Conservation (phyloP, 1,140 invertebrate genomes). For the Trypoxylus dichotomus region DNA sequence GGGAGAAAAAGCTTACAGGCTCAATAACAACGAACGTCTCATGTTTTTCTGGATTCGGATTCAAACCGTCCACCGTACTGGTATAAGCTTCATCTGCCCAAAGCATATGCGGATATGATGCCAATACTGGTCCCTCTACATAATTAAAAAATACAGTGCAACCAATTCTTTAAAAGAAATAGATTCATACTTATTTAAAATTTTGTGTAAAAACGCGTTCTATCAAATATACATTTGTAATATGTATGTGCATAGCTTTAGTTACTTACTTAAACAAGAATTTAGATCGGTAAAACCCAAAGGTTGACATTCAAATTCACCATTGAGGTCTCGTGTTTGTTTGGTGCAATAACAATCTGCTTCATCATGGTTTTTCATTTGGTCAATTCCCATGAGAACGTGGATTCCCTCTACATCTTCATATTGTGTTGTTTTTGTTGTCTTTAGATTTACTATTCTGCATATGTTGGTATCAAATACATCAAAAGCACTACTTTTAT, state of each 20-base stretch:
- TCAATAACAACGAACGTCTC: conserved; percentile 40
- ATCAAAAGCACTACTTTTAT: background rate
- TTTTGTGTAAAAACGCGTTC: too few species aligned
- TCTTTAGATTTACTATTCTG: background rate
- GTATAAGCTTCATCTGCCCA: conserved; percentile 42
- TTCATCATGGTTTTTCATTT: conserved; percentile 24
- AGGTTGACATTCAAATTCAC: conserved; percentile 40
- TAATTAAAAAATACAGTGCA: conserved; percentile 25
- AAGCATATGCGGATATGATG: conserved; percentile 46
- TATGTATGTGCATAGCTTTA: background rate
- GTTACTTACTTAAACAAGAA: conserved; percentile 42
- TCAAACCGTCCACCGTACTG: conserved; percentile 35
- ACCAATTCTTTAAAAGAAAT: too few species aligned
- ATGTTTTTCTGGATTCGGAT: conserved; percentile 40
- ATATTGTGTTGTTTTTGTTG: background rate
- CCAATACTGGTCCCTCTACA: conserved; percentile 39
- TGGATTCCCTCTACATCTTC: background rate
- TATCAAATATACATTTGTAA: too few species aligned
- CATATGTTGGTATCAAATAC: conserved; percentile 8
- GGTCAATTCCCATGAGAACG: background rate
- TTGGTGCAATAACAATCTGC: conserved; percentile 45
- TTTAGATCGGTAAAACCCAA: conserved; percentile 44
- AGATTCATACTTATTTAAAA: too few species aligned
- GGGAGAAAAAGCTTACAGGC: conserved; percentile 39
- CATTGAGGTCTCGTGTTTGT: conserved; percentile 35